A percentile compares a stretch with the other conserved stretches of the same genome.
These are phyloP conservation scores for Deilephila elpenor DNA, from an alignment of 2,888 invertebrate genomes.

Conservation along the genomic window DNA sequence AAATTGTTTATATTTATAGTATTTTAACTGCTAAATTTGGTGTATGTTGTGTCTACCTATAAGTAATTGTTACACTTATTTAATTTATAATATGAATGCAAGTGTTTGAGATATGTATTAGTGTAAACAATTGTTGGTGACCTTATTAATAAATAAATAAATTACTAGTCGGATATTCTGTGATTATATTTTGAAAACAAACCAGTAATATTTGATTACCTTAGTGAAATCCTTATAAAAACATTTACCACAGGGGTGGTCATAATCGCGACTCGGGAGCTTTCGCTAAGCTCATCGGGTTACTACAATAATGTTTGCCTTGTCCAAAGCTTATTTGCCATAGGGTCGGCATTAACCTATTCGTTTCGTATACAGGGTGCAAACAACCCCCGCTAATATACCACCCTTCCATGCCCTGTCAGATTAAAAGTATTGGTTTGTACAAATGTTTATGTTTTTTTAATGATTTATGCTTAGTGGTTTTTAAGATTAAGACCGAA, in stretches of 20 bases:
- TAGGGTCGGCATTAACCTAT: constrained; percentile 60
- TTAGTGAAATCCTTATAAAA: constrained; percentile 16
- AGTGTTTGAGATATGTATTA: no score
- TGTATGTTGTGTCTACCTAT: no score
- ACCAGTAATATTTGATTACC: constrained; percentile 9
- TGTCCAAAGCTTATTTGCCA: constrained; percentile 63
- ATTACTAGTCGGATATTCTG: not conserved
- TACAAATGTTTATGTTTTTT: constrained; percentile 17
- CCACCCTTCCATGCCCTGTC: constrained; percentile 5
- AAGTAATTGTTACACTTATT: no score
- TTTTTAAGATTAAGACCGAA: not conserved
- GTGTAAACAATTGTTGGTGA: no score
- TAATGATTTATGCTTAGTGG: constrained; percentile 1
- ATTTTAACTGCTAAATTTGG: no score
- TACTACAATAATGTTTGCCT: constrained; percentile 84
- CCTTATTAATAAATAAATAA: not conserved
- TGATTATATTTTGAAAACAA: not conserved
- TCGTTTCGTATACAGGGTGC: constrained; percentile 47
- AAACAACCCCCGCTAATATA: constrained; percentile 21
- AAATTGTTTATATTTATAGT: no score
- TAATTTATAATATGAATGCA: no score
- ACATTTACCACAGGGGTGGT: constrained; percentile 50
- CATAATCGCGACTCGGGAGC: constrained; percentile 75
- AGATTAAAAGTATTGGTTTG: constrained; percentile 1
- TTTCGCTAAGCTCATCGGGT: constrained; percentile 77